Conservation (phyloP, 2,888 invertebrate genomes). For the Strigamia maritima region DNA sequence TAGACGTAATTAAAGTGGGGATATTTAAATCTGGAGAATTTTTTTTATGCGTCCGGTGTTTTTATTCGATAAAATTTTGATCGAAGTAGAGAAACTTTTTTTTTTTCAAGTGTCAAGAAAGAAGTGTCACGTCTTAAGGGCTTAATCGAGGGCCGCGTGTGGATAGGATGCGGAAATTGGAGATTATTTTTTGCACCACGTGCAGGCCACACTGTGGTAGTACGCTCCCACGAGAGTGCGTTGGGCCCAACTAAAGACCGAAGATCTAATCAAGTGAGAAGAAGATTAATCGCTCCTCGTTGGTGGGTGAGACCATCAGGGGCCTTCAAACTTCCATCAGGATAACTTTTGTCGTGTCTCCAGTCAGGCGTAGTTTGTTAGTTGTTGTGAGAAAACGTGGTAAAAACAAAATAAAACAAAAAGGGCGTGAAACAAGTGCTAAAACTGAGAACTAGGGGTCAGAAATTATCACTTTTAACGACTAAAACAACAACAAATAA, state of each 20-base stretch:
- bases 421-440: too few relatives aligned
- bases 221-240: neutral
- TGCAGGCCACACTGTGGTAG: neutral
- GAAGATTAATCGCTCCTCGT: slow-evolving; percentile 18
- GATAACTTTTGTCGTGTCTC: neutral
- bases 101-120: neutral
- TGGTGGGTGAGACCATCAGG: neutral
- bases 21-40: neutral
- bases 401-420: neutral
- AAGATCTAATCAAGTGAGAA: slow-evolving; percentile 22
- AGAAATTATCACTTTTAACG: too few relatives aligned
- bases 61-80: neutral
- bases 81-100: neutral
- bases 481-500: too few relatives aligned
- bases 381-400: neutral
- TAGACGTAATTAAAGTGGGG: neutral
- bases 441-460: too few relatives aligned
- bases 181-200: slow-evolving; percentile 19
- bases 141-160: neutral
- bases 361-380: neutral
- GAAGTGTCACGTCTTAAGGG: slow-evolving; percentile 20
- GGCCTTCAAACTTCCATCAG: slow-evolving; percentile 23
- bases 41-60: neutral
- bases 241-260: neutral
- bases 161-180: slow-evolving; percentile 20